phyloP scores from a whole-genome alignment of 92 coral and sea anemone genomes.

The Plumapathes pennacea region DNA sequence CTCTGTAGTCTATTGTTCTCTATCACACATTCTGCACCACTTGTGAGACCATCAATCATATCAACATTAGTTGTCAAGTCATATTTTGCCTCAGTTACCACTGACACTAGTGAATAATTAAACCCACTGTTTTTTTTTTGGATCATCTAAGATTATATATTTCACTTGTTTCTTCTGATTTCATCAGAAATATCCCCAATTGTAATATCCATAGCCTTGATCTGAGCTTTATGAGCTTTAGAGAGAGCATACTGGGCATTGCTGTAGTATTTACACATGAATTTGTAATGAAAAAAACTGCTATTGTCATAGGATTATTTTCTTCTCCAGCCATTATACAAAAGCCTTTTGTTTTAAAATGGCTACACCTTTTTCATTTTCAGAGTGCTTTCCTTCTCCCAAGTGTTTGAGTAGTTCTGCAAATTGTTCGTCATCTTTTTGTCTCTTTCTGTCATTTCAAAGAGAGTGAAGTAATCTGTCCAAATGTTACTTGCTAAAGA shows the following conservation, averaged over 20 bases:
- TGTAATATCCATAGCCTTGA: slow-evolving; percentile 43
- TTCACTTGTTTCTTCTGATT: slow-evolving; percentile 32
- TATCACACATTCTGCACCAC: slow-evolving; percentile 61
- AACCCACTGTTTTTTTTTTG: slow-evolving; percentile 59
- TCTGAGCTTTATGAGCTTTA: slow-evolving; percentile 32
- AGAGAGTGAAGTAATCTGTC: slow-evolving; percentile 22
- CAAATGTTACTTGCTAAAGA: slow-evolving; percentile 49
- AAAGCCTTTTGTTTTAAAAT: slow-evolving; percentile 11
- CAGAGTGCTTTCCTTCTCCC: slow-evolving; percentile 54
- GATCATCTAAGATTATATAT: slow-evolving; percentile 52
- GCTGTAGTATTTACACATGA: slow-evolving; percentile 29
- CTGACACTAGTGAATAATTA: slow-evolving; percentile 26
- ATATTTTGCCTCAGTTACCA: slow-evolving; percentile 42
- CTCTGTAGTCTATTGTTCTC: slow-evolving; percentile 51
- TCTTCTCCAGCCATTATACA: slow-evolving; percentile 5
- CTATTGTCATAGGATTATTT: slow-evolving; percentile 21
- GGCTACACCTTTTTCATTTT: slow-evolving; percentile 18
- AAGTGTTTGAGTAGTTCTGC: slow-evolving; percentile 52
- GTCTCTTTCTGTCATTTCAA: slow-evolving; percentile 50
- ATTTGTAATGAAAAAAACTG: slow-evolving; percentile 21
- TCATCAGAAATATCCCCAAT: slow-evolving; percentile 61
- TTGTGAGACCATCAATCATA: slow-evolving; percentile 50
- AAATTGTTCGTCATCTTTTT: slow-evolving; percentile 56
- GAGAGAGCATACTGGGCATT: slow-evolving; percentile 9
- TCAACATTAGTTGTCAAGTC: slow-evolving; percentile 51